Evolutionary conservation across 2,888 invertebrate species (phyloP).

Genomic region (Hypsopygia costalis): DNA sequence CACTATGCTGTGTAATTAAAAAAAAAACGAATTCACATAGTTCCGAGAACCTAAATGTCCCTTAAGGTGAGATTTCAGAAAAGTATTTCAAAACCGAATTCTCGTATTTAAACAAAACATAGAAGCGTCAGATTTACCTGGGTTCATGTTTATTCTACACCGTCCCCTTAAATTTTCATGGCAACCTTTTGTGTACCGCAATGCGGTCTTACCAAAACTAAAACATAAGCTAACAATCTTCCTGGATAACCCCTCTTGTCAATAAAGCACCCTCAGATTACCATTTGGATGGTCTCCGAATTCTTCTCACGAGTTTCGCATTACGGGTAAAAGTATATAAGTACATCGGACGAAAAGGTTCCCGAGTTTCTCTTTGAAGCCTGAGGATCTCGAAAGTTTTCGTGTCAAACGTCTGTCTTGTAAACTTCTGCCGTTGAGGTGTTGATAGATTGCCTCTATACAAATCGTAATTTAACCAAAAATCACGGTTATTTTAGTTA

Average conservation of each 20-base stretch:
- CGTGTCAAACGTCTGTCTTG: slow-evolving; percentile 15
- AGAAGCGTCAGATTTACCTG: neutral
- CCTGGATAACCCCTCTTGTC: slow-evolving; percentile 17
- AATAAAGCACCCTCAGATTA: slow-evolving; percentile 13
- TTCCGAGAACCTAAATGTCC: too few relatives aligned
- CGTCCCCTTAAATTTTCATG: neutral
- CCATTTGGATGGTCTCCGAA: slow-evolving; percentile 20
- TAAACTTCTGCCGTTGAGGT: slow-evolving; percentile 15
- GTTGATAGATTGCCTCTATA: slow-evolving; percentile 20
- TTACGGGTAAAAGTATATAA: slow-evolving; percentile 18
- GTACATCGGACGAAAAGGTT: slow-evolving; percentile 12
- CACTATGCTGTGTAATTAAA: too few relatives aligned
- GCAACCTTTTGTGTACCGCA: slow-evolving; percentile 1
- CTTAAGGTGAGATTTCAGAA: too few relatives aligned
- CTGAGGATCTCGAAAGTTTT: slow-evolving; percentile 14
- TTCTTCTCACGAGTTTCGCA: slow-evolving; percentile 32
- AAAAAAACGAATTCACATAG: too few relatives aligned
- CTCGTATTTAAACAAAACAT: neutral
- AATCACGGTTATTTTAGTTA: neutral
- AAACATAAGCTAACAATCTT: slow-evolving; percentile 15
- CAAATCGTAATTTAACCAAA: slow-evolving; percentile 8
- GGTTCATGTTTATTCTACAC: neutral
- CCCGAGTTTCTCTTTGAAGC: slow-evolving; percentile 20
- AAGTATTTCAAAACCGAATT: too few relatives aligned
- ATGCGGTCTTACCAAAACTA: slow-evolving; percentile 14